Conservation (phyloP, 1,140 invertebrate genomes). For the Hormaphis cornu region DNA sequence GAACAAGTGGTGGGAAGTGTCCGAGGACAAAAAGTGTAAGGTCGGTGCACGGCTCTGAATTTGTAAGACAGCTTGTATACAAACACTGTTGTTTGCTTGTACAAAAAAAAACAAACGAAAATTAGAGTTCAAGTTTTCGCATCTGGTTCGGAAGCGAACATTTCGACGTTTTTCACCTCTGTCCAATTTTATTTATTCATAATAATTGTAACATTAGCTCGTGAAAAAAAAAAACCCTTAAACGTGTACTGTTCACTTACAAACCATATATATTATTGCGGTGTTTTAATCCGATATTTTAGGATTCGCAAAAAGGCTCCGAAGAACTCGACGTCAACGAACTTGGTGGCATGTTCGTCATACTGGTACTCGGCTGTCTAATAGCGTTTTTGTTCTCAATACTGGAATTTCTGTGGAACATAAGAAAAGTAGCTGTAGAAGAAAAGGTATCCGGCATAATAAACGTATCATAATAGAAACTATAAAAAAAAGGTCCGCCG, state of each 20-base stretch:
- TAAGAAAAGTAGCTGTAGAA: conserved; percentile 76
- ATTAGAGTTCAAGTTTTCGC: no score
- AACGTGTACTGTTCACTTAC: no score
- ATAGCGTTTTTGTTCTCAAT: conserved; percentile 79
- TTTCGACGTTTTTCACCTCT: no score
- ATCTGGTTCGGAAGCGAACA: no score
- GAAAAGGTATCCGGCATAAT: conserved; percentile 57
- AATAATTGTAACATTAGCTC: no score
- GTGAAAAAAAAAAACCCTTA: no score
- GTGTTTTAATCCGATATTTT: not conserved
- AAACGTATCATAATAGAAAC: not conserved
- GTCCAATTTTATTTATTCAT: no score
- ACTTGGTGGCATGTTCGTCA: conserved; percentile 91
- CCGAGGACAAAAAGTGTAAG: conserved; percentile 35
- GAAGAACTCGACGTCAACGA: conserved; percentile 71
- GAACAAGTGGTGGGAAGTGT: conserved; percentile 75
- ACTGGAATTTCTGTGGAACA: conserved; percentile 89
- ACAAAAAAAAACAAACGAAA: no score
- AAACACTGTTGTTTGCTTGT: no score
- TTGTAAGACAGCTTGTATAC: no score
- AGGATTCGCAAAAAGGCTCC: not conserved
- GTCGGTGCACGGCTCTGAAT: not conserved
- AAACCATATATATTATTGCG: no score
- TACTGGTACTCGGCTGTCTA: conserved; percentile 81
- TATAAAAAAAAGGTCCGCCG: not conserved